phyloP scores from a whole-genome alignment of 2,113 vertebrate species.

The Oreochromis niloticus region DNA sequence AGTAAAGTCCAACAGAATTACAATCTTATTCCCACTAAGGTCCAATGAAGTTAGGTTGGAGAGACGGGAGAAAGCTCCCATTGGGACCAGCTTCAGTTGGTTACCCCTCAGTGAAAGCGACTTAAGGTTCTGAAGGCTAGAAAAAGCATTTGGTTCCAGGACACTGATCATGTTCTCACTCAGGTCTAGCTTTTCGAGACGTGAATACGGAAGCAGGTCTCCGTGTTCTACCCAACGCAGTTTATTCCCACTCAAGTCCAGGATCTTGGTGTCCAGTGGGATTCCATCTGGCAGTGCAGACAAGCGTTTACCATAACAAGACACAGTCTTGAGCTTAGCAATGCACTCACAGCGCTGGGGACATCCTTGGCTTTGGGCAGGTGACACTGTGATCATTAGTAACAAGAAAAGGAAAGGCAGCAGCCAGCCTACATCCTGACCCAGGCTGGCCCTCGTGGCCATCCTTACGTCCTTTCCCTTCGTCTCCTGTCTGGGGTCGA shows the following conservation, averaged over 20 bases:
- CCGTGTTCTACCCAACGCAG: slow-evolving; percentile 90
- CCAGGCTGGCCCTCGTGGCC: slow-evolving; percentile 69
- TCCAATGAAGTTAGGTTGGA: slow-evolving; percentile 90
- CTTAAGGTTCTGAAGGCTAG: slow-evolving; percentile 81
- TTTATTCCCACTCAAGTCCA: slow-evolving; percentile 90
- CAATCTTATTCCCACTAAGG: slow-evolving; percentile 93
- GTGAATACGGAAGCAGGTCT: slow-evolving; percentile 78
- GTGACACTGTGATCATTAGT: slow-evolving; percentile 52
- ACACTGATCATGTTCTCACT: slow-evolving; percentile 90
- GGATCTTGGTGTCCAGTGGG: slow-evolving; percentile 80
- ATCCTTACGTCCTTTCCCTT: slow-evolving; percentile 55
- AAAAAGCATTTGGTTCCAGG: slow-evolving; percentile 91
- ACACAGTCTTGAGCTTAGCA: slow-evolving; percentile 74
- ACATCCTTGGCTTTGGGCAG: slow-evolving; percentile 69
- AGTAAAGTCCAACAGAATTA: slow-evolving; percentile 91
- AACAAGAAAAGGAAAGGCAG: slow-evolving; percentile 75
- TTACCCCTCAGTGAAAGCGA: slow-evolving; percentile 83
- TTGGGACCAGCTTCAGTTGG: slow-evolving; percentile 89
- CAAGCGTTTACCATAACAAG: slow-evolving; percentile 85
- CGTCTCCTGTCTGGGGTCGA: slow-evolving; percentile 37
- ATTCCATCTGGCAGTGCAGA: slow-evolving; percentile 87
- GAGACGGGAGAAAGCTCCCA: slow-evolving; percentile 87
- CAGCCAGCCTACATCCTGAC: slow-evolving; percentile 72
- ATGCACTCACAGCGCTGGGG: slow-evolving; percentile 89
- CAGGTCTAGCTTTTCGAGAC: slow-evolving; percentile 89